A percentile compares a stretch with the other conserved stretches of the same genome.
Conservation (phyloP, 2,797 vertebrate genomes). For the Muscicapa comitata region DNA sequence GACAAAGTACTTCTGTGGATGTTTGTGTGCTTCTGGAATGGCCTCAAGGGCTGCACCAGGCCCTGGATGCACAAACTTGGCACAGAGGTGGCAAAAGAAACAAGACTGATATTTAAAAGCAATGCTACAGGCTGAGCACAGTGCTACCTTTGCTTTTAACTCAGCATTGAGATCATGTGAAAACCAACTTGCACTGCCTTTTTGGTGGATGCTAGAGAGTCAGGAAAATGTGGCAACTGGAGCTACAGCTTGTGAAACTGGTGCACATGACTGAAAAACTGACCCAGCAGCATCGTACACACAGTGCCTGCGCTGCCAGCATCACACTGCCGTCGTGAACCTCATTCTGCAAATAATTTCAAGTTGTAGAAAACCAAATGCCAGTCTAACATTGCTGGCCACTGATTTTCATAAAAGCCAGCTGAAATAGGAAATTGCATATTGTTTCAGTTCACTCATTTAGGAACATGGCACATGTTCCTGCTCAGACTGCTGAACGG, state of each 20-base stretch:
- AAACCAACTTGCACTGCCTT: neutral
- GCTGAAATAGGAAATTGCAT: neutral
- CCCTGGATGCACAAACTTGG: neutral
- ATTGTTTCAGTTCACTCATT: neutral
- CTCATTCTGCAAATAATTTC: neutral
- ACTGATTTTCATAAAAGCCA: neutral
- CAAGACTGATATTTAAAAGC: neutral
- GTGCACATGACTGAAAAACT: neutral
- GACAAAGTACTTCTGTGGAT: neutral
- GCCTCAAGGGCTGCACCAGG: neutral
- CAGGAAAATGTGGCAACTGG: neutral
- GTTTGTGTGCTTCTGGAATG: neutral
- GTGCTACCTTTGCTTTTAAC: neutral
- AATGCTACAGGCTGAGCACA: neutral
- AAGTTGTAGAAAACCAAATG: neutral
- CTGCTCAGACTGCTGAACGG: neutral
- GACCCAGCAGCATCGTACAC: neutral
- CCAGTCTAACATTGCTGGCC: neutral
- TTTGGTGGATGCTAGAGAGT: neutral
- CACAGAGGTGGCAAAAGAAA: accelerated
- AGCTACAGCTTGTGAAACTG: neutral
- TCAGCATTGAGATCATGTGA: neutral
- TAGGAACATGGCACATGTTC: accelerated
- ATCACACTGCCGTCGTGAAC: neutral
- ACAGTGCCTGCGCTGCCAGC: neutral